Evolutionary conservation across 2,113 vertebrate genomes (phyloP).

Genomic region (Sardina pilchardus): DNA sequence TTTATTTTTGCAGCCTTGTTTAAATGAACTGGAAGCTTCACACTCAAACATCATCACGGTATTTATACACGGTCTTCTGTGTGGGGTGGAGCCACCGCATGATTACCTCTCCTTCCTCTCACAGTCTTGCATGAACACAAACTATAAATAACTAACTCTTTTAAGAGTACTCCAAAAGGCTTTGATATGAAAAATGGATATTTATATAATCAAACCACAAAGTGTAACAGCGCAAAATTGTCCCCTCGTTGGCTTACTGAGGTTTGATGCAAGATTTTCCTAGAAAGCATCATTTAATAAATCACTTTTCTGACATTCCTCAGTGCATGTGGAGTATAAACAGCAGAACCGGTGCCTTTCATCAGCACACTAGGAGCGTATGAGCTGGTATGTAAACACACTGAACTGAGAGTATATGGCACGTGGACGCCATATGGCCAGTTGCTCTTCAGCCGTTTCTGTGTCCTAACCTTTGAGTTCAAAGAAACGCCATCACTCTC

Average conservation of each 20-base stretch:
- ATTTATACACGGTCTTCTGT: background rate
- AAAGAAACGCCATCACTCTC: background rate
- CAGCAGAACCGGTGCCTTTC: background rate
- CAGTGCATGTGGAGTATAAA: background rate
- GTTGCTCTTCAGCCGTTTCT: background rate
- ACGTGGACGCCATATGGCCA: background rate
- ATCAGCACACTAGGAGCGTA: background rate
- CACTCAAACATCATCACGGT: conserved; percentile 7
- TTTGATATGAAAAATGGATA: too few relatives aligned
- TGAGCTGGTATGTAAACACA: conserved; percentile 1
- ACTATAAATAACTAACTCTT: background rate
- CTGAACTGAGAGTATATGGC: background rate
- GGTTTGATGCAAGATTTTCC: background rate
- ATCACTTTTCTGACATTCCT: background rate
- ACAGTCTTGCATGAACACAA: background rate
- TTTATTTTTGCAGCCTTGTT: conserved; percentile 14
- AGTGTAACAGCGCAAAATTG: background rate
- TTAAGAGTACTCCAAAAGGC: background rate
- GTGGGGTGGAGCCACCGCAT: background rate
- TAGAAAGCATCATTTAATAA: background rate
- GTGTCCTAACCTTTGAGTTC: background rate
- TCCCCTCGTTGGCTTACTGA: background rate
- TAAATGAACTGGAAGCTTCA: conserved; percentile 6
- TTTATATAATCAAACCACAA: too few relatives aligned
- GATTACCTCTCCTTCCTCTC: background rate